These are phyloP conservation scores for Dryas iulia DNA, from an alignment of 1,140 invertebrate species.

Conservation along the genomic window DNA sequence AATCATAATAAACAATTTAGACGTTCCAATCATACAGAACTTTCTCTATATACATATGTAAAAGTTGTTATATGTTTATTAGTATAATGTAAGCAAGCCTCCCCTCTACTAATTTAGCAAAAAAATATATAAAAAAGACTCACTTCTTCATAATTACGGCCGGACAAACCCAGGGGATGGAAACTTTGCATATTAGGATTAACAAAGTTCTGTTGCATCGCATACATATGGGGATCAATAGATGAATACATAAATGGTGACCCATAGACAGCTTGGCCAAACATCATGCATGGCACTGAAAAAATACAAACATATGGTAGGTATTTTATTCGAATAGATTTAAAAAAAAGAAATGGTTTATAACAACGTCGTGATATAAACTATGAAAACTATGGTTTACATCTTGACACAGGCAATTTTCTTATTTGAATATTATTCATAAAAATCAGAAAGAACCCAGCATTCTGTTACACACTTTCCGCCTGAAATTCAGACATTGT, in stretches of 20 bases:
- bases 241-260: constrained; percentile 52
- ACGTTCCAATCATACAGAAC: not conserved
- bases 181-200: constrained; percentile 12
- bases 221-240: constrained; percentile 39
- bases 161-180: constrained; percentile 37
- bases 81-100: not conserved
- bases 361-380: too few species aligned
- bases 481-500: too few species aligned
- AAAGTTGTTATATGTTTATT: not conserved
- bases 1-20: too few species aligned
- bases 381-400: too few species aligned
- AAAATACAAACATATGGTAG: constrained; percentile 23
- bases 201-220: constrained; percentile 32
- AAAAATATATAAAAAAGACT: constrained; percentile 15
- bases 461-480: too few species aligned
- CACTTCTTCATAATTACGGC: constrained; percentile 59
- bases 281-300: constrained; percentile 64
- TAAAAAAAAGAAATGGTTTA: too few species aligned
- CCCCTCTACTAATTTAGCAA: not conserved
- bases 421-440: too few species aligned
- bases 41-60: not conserved
- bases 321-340: too few species aligned
- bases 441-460: too few species aligned
- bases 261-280: constrained; percentile 51
- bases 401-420: too few species aligned